Conservation (phyloP, 2,113 vertebrate species). For the Oceanites oceanicus region DNA sequence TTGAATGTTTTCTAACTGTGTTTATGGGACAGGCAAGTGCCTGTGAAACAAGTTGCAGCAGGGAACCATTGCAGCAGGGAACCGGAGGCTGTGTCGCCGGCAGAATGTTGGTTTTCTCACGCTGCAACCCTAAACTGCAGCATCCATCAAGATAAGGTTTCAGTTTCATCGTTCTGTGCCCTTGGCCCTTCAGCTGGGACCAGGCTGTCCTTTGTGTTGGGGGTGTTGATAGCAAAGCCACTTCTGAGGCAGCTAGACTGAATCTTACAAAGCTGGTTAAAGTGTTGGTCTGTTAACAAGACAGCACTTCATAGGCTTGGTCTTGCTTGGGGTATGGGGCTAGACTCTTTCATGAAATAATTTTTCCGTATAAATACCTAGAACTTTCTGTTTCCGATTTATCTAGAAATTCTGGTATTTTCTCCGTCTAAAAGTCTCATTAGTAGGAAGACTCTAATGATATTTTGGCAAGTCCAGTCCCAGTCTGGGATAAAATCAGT, state of each 20-base stretch:
- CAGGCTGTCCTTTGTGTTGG: neutral
- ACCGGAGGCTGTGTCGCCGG: neutral
- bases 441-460: neutral
- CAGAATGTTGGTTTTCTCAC: neutral
- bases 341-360: neutral
- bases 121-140: neutral
- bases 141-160: neutral
- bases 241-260: neutral
- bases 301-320: neutral
- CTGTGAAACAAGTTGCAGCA: neutral
- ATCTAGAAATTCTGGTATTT: neutral
- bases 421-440: conserved; percentile 11
- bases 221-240: neutral
- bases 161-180: neutral
- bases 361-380: neutral
- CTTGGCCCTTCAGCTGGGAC: neutral
- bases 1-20: neutral
- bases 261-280: neutral
- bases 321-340: neutral
- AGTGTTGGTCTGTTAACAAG: neutral
- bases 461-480: neutral
- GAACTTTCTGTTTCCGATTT: conserved; percentile 18
- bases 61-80: neutral
- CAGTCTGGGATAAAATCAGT: neutral
- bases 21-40: neutral